Evolutionary conservation across 2,888 invertebrate genomes (phyloP), one percentile per base, ranked within the genome.

Genomic region (Scaeva pyrastri): DNA sequence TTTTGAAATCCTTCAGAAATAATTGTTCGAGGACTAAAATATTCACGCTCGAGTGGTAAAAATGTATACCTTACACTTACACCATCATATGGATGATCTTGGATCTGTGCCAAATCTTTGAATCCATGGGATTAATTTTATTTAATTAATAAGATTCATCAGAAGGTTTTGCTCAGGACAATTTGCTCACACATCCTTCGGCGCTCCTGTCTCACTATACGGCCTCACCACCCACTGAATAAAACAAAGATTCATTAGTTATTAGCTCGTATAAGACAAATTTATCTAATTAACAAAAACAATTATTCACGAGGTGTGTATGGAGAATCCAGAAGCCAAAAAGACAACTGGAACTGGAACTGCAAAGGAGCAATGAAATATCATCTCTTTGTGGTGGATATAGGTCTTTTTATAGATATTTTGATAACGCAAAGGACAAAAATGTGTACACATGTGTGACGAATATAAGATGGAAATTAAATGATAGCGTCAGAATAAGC

Each of bases 141-240:
- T 78, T 84, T 74, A 84, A 79, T 84, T 84, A 79, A 74, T 72
- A 41, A 70, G 70, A 78, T 68, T 78, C 64, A 43, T 60, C 76
- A 71, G 41, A 58, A 64, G 43, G 66, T 60, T 52, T 52, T 36
- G n/a, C 16, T 58, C 19, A 58, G 11, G 60, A 64, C 2, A 14
- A 43, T 72, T 43, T 76, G 64, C 43, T 31, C 23, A 50, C 16
- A 58, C 39, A 1, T 16, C 45, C 16, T 1, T 11, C 14, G 12
- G 11, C 2, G 50, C 21, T 2, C 12, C 23, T 12, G 10, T 14
- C 2, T 36, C 41, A 14, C 19, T 8, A 66, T 19, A 19, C 19
- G 48, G 12, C 43, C 5, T 16, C 26, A 12, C 14, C 19, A 23
- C 12, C 11, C 39, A 14, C 39, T 31, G 5, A 21, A 60, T 8